A percentile compares a stretch with the other conserved stretches of the same genome.
Conservation (phyloP, 2,888 invertebrate species). For the Lydus trimaculatus region DNA sequence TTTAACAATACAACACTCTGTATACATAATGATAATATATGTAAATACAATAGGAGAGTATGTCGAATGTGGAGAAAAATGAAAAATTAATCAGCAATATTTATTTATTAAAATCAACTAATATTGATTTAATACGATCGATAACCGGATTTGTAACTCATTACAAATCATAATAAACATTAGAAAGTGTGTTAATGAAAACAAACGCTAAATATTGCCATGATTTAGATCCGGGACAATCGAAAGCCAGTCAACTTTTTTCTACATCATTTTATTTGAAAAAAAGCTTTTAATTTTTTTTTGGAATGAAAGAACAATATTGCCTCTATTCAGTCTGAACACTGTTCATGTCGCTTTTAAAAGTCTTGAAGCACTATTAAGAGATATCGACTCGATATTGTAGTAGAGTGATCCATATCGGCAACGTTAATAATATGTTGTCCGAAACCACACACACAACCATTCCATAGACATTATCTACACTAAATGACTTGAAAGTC, state of each 20-base stretch:
- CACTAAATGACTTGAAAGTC: constrained; percentile 30
- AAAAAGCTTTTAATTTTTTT: constrained; percentile 46
- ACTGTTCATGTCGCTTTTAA: constrained; percentile 15
- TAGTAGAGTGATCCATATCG: constrained; percentile 46
- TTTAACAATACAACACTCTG: constrained; percentile 35
- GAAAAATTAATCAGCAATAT: not conserved
- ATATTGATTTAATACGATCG: no score
- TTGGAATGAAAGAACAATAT: not conserved
- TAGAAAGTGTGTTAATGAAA: not conserved
- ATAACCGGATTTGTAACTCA: not conserved
- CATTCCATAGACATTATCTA: constrained; percentile 29
- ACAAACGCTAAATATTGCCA: not conserved
- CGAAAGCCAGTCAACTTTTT: not conserved
- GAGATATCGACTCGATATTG: constrained; percentile 35
- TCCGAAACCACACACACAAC: constrained; percentile 28
- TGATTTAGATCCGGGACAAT: not conserved
- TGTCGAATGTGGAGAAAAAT: not conserved
- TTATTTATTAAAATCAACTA: no score
- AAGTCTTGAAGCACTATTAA: constrained; percentile 32
- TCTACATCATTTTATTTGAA: not conserved
- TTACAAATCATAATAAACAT: not conserved
- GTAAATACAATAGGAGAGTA: constrained; percentile 1
- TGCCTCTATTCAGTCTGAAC: constrained; percentile 25
- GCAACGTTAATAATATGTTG: constrained; percentile 41
- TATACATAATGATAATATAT: constrained; percentile 26